phyloP scores from a whole-genome alignment of 2,113 vertebrate species.

The Pleuronectes platessa region DNA sequence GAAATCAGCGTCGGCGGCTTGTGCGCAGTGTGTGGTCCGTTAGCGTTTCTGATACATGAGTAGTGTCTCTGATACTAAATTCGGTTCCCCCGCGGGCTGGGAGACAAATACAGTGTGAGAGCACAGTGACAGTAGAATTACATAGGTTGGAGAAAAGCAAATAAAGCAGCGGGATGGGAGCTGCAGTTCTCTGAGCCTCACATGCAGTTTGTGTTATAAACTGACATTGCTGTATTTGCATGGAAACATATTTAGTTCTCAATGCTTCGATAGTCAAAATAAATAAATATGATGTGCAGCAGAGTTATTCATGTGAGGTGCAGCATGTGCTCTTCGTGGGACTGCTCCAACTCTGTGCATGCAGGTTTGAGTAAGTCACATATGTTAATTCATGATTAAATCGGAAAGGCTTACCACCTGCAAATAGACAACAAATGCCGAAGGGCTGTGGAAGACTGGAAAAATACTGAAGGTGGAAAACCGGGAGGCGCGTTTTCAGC shows the following conservation, averaged over 20 bases:
- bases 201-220: slow-evolving; percentile 25
- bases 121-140: slow-evolving; percentile 50
- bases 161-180: slow-evolving; percentile 8
- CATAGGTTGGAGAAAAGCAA: slow-evolving; percentile 38
- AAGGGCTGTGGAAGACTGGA: not conserved
- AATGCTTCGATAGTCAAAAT: not conserved
- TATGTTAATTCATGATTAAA: not conserved
- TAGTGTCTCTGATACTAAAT: slow-evolving; percentile 74
- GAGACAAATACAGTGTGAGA: slow-evolving; percentile 59
- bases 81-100: slow-evolving; percentile 57
- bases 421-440: not conserved
- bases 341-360: not conserved
- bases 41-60: slow-evolving; percentile 59
- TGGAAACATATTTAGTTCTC: slow-evolving; percentile 5
- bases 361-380: slow-evolving; percentile 12
- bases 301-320: not conserved
- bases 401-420: not conserved
- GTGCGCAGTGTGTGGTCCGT: slow-evolving; percentile 68
- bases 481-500: not conserved
- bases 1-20: slow-evolving; percentile 68
- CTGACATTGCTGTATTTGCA: not conserved
- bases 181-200: slow-evolving; percentile 22
- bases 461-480: not conserved
- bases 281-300: not conserved
- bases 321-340: not conserved